These are phyloP conservation scores for Drosophila leontia DNA, from an alignment of 1,140 invertebrate species.

Conservation along the genomic window DNA sequence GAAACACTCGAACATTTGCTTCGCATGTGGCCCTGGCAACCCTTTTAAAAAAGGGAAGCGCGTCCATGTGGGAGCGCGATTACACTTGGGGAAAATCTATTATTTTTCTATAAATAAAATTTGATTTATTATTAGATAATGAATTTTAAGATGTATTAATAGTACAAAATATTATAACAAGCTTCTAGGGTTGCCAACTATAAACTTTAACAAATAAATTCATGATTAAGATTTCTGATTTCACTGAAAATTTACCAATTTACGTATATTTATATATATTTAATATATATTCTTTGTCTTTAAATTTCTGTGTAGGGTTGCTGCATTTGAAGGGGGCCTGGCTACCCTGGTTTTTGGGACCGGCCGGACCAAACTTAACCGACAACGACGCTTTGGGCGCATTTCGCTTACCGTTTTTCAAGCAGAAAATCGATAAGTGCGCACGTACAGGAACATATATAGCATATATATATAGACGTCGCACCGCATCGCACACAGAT, in stretches of 20 bases:
- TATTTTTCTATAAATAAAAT: background rate
- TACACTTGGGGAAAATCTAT: background rate
- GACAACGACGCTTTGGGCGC: slow-evolving; percentile 51
- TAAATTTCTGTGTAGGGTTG: slow-evolving; percentile 17
- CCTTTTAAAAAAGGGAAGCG: slow-evolving; percentile 39
- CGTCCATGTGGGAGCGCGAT: slow-evolving; percentile 2
- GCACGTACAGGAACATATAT: slow-evolving; percentile 57
- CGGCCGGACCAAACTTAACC: slow-evolving; percentile 41
- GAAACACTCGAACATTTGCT: slow-evolving; percentile 37
- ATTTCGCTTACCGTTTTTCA: slow-evolving; percentile 60
- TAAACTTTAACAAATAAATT: no score
- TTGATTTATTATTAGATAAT: background rate
- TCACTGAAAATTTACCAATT: no score
- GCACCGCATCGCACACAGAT: slow-evolving; percentile 16
- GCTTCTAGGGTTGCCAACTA: no score
- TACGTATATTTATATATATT: no score
- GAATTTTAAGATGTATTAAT: background rate
- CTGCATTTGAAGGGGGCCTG: slow-evolving; percentile 5
- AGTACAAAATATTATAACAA: no score
- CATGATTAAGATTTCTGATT: no score
- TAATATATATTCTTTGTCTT: background rate
- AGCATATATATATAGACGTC: slow-evolving; percentile 29
- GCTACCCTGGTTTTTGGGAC: slow-evolving; percentile 34
- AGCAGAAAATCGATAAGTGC: slow-evolving; percentile 62
- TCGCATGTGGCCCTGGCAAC: slow-evolving; percentile 53